These are phyloP conservation scores for Meloidogyne floridensis DNA, from an alignment of 1,140 invertebrate genomes.

Conservation along the genomic window DNA sequence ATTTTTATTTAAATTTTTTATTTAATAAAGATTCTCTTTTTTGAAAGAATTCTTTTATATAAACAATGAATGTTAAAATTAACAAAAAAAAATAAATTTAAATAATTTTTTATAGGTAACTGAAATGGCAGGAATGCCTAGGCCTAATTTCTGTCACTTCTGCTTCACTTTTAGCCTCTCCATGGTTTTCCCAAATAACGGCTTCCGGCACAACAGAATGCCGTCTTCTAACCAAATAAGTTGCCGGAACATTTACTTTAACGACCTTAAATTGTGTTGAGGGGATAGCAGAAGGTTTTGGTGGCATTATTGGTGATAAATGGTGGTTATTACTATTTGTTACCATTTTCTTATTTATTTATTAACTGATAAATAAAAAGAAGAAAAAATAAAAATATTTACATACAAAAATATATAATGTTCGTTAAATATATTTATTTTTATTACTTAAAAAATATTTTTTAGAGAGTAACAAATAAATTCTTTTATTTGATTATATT, in stretches of 20 bases:
- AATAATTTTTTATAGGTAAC: too few species aligned
- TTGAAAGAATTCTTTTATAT: too few species aligned
- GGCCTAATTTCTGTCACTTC: not conserved
- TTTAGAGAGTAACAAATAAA: too few species aligned
- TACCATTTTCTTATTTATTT: not conserved
- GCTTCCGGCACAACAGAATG: conserved; percentile 17
- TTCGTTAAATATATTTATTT: too few species aligned
- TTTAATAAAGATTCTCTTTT: too few species aligned
- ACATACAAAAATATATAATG: too few species aligned
- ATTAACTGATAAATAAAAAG: too few species aligned
- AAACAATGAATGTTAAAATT: too few species aligned
- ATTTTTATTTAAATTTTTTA: not conserved
- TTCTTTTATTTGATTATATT: too few species aligned
- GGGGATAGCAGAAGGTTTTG: not conserved
- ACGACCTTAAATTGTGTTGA: conserved; percentile 1
- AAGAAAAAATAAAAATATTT: too few species aligned
- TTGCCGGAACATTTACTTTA: conserved; percentile 1
- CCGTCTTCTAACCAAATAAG: conserved; percentile 12
- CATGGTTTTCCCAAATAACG: conserved; percentile 17
- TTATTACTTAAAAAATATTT: too few species aligned
- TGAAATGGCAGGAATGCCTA: not conserved
- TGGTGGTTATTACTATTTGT: not conserved
- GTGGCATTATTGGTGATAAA: not conserved
- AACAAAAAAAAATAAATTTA: too few species aligned
- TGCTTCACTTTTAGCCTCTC: not conserved